Conservation (phyloP, 2,113 vertebrate species). For the Odocoileus hemionus region DNA sequence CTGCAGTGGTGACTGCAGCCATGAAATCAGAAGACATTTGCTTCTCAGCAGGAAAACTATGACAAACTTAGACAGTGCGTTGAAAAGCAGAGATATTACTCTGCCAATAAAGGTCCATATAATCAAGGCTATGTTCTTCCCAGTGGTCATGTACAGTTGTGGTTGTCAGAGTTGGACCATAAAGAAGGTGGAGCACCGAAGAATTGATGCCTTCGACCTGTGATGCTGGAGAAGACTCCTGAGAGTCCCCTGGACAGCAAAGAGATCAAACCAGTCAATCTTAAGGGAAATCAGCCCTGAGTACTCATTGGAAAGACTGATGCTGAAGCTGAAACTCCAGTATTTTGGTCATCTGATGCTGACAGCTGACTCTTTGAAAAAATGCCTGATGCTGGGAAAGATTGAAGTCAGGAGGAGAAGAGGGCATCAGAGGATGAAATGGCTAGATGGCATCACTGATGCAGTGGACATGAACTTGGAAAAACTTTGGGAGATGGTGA, state of each 20-base stretch:
- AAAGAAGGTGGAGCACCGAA: background rate
- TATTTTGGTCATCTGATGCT: background rate
- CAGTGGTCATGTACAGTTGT: background rate
- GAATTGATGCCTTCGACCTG: background rate
- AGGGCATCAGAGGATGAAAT: background rate
- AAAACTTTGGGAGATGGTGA: background rate
- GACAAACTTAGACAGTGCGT: background rate
- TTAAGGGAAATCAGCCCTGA: background rate
- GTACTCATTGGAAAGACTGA: background rate
- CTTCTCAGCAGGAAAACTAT: background rate
- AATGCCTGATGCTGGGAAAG: background rate
- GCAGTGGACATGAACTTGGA: background rate
- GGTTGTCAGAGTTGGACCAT: background rate
- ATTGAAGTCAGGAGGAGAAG: background rate
- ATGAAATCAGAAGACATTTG: background rate
- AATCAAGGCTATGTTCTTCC: background rate
- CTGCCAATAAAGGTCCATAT: background rate
- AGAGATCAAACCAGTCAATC: background rate
- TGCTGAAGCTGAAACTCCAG: background rate
- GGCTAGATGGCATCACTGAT: background rate
- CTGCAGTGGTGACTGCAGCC: background rate
- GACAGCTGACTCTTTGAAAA: background rate
- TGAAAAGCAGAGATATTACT: background rate
- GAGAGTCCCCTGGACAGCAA: background rate
- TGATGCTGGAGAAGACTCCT: background rate